A percentile compares a stretch with the other conserved stretches of the same genome.
Evolutionary conservation across 2,113 vertebrate species (phyloP).

Genomic region (Pomatostomus ruficeps): DNA sequence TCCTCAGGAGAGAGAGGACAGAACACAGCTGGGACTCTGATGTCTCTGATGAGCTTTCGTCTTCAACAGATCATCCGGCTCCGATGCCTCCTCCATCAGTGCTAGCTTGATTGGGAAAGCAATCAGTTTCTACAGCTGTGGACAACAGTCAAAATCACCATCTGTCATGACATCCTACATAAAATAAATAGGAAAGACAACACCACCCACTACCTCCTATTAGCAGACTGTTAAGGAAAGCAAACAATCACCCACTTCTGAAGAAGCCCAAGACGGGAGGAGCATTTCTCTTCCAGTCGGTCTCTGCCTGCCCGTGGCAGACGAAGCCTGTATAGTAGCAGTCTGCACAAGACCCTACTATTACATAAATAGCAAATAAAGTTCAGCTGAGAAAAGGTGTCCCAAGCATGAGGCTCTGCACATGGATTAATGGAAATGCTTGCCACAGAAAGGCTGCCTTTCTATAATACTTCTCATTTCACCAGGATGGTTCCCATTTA

Average conservation of each 20-base stretch:
- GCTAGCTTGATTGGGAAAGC: neutral
- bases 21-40: neutral
- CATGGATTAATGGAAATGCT: neutral
- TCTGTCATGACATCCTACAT: neutral
- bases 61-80: neutral
- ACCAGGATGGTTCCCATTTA: neutral
- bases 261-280: neutral
- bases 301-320: neutral
- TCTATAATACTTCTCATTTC: neutral
- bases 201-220: slow-evolving; percentile 7
- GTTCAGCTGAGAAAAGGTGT: neutral
- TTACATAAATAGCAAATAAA: neutral
- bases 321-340: neutral
- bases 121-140: neutral
- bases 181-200: slow-evolving; percentile 6
- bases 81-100: neutral
- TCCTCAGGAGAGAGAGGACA: neutral
- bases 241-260: slow-evolving; percentile 1
- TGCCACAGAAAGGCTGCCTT: neutral
- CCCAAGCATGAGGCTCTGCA: neutral
- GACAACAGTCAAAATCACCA: neutral
- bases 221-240: slow-evolving; percentile 5
- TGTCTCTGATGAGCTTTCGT: neutral
- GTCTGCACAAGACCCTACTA: neutral
- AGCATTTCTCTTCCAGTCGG: neutral